Evolutionary conservation across 2,888 invertebrate species (phyloP).

Genomic region (Hydriomena furcata): DNA sequence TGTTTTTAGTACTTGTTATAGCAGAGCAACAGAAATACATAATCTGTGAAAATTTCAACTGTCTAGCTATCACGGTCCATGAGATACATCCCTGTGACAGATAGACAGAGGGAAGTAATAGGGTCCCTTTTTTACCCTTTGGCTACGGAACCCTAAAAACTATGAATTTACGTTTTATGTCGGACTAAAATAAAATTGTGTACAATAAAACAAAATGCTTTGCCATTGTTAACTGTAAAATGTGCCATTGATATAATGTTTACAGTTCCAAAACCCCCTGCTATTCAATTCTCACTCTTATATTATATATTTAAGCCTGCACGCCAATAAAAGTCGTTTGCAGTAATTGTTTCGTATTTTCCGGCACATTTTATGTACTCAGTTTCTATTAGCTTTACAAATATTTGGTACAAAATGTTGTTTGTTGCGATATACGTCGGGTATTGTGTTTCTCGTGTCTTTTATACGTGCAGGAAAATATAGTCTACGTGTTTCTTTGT

Average conservation of each 20-base stretch:
- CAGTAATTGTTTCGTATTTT: slow-evolving; percentile 24
- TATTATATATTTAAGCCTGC: slow-evolving; percentile 1
- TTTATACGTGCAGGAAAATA: slow-evolving; percentile 24
- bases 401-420: slow-evolving; percentile 14
- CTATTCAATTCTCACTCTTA: slow-evolving; percentile 9
- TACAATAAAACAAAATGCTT: slow-evolving; percentile 11
- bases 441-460: background rate
- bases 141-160: too few species aligned
- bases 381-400: slow-evolving; percentile 15
- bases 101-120: too few species aligned
- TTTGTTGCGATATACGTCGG: background rate
- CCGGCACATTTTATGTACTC: slow-evolving; percentile 15
- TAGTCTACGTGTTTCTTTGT: slow-evolving; percentile 31
- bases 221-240: slow-evolving; percentile 16
- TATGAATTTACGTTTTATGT: too few species aligned
- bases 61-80: too few species aligned
- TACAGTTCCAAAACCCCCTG: slow-evolving; percentile 12
- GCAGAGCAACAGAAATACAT: too few species aligned
- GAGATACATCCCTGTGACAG: too few species aligned
- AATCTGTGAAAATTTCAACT: too few species aligned
- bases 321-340: slow-evolving; percentile 13
- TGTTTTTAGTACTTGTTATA: too few species aligned
- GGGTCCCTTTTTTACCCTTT: too few species aligned
- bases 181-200: too few species aligned
- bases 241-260: slow-evolving; percentile 18